phyloP scores from a whole-genome alignment of 2,797 vertebrate species.

The Rhadinocentrus ornatus region DNA sequence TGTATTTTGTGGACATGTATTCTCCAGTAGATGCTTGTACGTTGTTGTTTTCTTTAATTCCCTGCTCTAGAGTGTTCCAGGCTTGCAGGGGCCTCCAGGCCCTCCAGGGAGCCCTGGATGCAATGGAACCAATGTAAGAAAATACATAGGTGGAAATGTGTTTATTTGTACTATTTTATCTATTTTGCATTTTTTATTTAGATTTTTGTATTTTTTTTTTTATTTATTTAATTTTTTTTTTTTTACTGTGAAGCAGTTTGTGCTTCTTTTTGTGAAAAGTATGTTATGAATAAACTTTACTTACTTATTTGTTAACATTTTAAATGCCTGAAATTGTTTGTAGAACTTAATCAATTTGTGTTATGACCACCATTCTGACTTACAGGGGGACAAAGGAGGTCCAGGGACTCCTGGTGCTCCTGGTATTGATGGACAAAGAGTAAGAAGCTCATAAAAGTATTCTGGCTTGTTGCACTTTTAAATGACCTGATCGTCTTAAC shows the following conservation, averaged over 20 bases:
- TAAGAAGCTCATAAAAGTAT: constrained; percentile 42
- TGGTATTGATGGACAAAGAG: constrained; percentile 54
- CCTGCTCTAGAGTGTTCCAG: constrained; percentile 86
- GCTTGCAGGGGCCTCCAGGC: constrained; percentile 89
- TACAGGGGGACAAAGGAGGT: constrained; percentile 64
- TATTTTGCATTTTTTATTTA: neutral
- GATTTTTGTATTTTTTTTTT: no score
- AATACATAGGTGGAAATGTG: no score
- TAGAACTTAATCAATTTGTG: neutral
- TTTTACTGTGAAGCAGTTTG: neutral
- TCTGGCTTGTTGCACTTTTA: neutral
- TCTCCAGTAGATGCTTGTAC: neutral
- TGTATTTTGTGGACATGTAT: neutral
- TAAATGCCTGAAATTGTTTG: neutral
- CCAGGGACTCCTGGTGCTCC: constrained; percentile 34
- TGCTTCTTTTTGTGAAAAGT: no score
- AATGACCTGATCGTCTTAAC: neutral
- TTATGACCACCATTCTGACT: neutral
- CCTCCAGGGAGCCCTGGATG: constrained; percentile 87
- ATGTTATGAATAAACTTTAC: no score
- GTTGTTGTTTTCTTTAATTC: constrained; percentile 4
- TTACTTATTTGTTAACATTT: no score
- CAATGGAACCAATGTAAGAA: constrained; percentile 90
- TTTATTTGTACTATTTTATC: no score
- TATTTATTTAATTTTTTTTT: neutral